Evolutionary conservation across 1,140 invertebrate species (phyloP), one percentile per base, ranked within the genome.

Genomic region (Pygmarrhopalites habei): DNA sequence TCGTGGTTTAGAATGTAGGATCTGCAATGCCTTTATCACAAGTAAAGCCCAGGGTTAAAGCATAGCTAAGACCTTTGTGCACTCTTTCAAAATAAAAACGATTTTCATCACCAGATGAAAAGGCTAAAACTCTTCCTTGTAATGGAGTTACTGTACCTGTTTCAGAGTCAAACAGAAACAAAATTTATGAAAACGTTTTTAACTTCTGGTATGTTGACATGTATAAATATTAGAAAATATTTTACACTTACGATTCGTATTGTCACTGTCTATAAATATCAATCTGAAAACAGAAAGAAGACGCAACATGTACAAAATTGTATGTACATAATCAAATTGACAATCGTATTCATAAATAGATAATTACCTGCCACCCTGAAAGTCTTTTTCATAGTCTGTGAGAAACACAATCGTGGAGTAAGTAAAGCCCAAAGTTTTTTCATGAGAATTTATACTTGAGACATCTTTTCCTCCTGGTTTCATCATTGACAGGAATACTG

Each of bases 71-170:
- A 15, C 90, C 90, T 28, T 81, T 81, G 5, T 77, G 81, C 1
- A 93, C 85, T 75, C 80, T 83, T 77, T 93, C 89, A n/a, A 92
- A 86, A 75, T 79, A 82, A 77, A 93, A 89, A 17, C 82, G 70
- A 77, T 92, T 92, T 79, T 94, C 91, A 41, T 80, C 82, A 17
- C 90, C 90, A 46, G 90, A 92, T 4, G 90, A 91, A 72, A 92
- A 94, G 76, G 88, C 86, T 17, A 84, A 86, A 14, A 92, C 81
- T 72, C 90, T 79, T 30, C 83, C 83, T 84, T 73, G 58, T 65
- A 72, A 66, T 2, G 89, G 89, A 75, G 91, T 88, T 26, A 92
- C 75, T 65, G 88, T 89, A 15, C 78, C n/a, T n/a, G n/a, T n/a
- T n/a, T n/a, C n/a, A n/a, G n/a, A n/a, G n/a, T n/a, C n/a, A n/a